Conservation (phyloP, 2,888 invertebrate species). For the Xestia ashworthii region DNA sequence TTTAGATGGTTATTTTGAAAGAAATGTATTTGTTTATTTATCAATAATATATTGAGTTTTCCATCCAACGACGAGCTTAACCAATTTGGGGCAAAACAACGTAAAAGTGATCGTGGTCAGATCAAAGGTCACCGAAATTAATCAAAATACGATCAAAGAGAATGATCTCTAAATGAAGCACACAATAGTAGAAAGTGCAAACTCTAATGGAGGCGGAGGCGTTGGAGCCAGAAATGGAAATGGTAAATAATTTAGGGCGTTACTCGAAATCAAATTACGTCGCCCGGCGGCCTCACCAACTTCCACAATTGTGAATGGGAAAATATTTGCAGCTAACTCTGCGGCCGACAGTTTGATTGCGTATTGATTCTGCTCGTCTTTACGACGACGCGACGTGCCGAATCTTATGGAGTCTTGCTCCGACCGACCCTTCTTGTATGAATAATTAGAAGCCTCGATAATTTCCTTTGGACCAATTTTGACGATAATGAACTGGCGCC, state of each 20-base stretch:
- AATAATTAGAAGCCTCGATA: constrained; percentile 56
- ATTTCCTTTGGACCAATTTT: constrained; percentile 41
- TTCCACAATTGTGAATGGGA: constrained; percentile 73
- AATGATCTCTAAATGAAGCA: constrained; percentile 42
- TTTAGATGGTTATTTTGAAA: not conserved
- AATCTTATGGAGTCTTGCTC: constrained; percentile 38
- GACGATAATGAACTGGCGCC: constrained; percentile 36
- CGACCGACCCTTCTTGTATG: constrained; percentile 40
- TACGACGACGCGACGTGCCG: constrained; percentile 50
- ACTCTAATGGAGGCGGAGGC: constrained; percentile 59
- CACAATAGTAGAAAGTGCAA: constrained; percentile 51
- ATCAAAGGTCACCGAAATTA: constrained; percentile 36
- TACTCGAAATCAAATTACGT: constrained; percentile 75
- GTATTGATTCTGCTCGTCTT: constrained; percentile 76
- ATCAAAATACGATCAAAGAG: constrained; percentile 43
- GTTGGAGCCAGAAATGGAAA: constrained; percentile 63
- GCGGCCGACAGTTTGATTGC: constrained; percentile 80
- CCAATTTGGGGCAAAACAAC: constrained; percentile 12
- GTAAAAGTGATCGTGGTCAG: constrained; percentile 15
- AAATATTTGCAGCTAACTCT: constrained; percentile 78
- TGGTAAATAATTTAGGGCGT: constrained; percentile 75
- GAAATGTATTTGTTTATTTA: not conserved
- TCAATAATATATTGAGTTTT: not conserved
- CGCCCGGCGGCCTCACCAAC: constrained; percentile 59
- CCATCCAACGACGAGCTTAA: not conserved